Evolutionary conservation across 2,888 invertebrate genomes (phyloP).

Genomic region (Unio pictorum): DNA sequence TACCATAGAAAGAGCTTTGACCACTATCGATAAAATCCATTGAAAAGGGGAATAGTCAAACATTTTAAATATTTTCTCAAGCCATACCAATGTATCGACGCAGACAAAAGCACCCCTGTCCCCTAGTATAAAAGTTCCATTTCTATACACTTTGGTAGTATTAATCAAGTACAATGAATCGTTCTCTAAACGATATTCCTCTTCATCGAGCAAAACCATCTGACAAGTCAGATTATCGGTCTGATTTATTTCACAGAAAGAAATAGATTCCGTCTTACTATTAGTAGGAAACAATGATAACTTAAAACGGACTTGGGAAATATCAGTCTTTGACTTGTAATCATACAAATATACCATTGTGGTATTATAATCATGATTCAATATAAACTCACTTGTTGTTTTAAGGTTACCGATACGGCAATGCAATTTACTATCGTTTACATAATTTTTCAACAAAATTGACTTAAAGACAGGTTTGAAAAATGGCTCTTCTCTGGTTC

Average conservation of each 20-base stretch:
- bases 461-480: no score
- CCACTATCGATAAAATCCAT: conserved; percentile 10
- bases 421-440: no score
- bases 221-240: conserved; percentile 4
- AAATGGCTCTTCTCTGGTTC: no score
- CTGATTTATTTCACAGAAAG: background rate
- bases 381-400: no score
- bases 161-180: conserved; percentile 2
- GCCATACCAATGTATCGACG: conserved; percentile 2
- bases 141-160: background rate
- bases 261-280: background rate
- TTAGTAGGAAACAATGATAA: no score
- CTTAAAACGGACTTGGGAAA: no score
- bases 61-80: conserved; percentile 5
- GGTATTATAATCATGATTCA: no score
- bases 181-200: conserved; percentile 8
- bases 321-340: no score
- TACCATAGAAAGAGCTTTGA: conserved; percentile 10
- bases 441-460: no score
- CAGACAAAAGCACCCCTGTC: conserved; percentile 8
- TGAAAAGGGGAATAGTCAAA: conserved; percentile 9
- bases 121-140: no score
- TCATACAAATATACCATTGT: no score
- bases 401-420: no score
- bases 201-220: conserved; percentile 5